Percentiles rank a stretch among this genome's conserved stretches.
Conservation (phyloP, 2,113 vertebrate species). For the Erpornis zantholeuca region DNA sequence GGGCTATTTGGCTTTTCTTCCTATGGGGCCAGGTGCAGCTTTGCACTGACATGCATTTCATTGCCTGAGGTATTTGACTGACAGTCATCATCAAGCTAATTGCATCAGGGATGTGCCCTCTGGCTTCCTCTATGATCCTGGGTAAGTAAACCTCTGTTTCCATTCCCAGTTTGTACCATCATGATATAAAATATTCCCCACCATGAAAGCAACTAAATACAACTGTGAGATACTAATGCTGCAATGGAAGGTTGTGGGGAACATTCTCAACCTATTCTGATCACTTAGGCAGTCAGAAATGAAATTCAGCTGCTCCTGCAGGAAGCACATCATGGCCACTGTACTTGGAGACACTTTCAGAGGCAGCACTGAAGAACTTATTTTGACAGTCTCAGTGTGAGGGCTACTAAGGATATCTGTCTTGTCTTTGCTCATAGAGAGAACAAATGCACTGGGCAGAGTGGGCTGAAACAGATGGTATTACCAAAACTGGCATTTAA, state of each 20-base stretch:
- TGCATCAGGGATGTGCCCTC: not conserved
- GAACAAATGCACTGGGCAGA: not conserved
- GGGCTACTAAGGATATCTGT: not conserved
- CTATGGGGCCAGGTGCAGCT: not conserved
- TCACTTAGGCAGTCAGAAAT: not conserved
- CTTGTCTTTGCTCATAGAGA: not conserved
- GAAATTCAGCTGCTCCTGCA: not conserved
- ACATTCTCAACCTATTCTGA: not conserved
- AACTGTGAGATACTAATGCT: not conserved
- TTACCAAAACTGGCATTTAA: not conserved
- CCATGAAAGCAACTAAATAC: not conserved
- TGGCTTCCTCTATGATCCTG: not conserved
- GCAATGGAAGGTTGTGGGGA: not conserved
- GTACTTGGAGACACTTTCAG: not conserved
- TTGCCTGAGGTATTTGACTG: not conserved
- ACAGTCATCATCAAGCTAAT: not conserved
- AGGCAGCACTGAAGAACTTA: not conserved
- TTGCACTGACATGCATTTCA: not conserved
- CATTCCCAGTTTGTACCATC: not conserved
- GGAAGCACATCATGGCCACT: accelerated
- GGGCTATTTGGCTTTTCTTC: not conserved
- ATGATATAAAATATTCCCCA: not conserved
- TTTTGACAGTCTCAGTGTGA: not conserved
- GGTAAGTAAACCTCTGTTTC: not conserved
- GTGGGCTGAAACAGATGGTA: not conserved